Evolutionary conservation across 2,113 vertebrate species (phyloP), one percentile per base, ranked within the genome.

Genomic region (Cyprinodon brontotheroides): DNA sequence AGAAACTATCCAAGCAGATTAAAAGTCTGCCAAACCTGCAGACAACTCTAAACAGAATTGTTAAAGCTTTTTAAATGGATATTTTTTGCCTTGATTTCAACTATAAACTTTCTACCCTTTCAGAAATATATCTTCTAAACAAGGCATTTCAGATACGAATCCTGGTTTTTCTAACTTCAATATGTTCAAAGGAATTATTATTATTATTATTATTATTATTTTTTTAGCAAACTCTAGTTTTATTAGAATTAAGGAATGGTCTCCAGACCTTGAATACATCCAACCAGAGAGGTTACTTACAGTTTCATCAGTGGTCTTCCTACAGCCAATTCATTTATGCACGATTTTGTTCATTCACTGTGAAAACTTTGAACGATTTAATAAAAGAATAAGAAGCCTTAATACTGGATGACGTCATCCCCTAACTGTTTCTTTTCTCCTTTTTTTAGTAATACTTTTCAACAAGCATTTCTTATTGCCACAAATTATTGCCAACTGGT

Each of bases 1-100:
- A 64, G 75, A 81, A 84, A 72, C 1, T n/a, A 62, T 68, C 62
- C 66, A 61, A 77, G 39, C 41, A 67, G 50, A 61, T 17, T 72
- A 12, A 12, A 39, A 38, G 36, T 53, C 17, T 14, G 11, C 41
- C 43, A 11, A 69, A 69, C 67, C 50, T 20, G 50, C 8, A 9
- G 50, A 6, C 50, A 57, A 3, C 17, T 57, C n/a, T 57, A 7
- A 9, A 20, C 17, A 41, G 5, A 41, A 6, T 57, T 57, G 17
- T 20, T 20, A 3, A 15, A 57, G 50, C 50, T 20, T 57, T 57
- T 45, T 57, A 45, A 45, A 45, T 57, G 9, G 17, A 9, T 57
- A 41, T 41, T 41, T 41, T 11, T 45, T 11, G 43, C 11, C 2
- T 11, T 11, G 11, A 45, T 50, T 50, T 5, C 50, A 57, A 20